Evolutionary conservation across 1,140 invertebrate genomes (phyloP).

Genomic region (Formica selysi): DNA sequence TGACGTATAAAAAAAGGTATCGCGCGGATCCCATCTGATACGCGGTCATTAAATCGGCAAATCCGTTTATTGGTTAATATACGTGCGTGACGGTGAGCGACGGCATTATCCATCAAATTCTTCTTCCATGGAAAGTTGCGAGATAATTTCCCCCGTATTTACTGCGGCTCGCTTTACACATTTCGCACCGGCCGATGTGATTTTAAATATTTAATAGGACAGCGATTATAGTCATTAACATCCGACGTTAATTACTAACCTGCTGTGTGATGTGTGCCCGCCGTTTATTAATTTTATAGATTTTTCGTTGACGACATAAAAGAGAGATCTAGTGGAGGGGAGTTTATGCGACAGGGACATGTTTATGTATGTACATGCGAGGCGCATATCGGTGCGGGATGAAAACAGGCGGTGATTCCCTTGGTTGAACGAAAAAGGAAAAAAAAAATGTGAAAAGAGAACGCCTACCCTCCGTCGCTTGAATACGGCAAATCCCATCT

Average conservation of each 20-base stretch:
- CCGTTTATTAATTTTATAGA: background rate
- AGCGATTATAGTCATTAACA: background rate
- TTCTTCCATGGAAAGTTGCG: background rate
- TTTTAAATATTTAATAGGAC: slow-evolving; percentile 20
- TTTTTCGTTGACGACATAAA: background rate
- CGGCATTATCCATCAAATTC: background rate
- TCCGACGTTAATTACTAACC: slow-evolving; percentile 7
- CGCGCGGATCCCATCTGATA: background rate
- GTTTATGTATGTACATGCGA: background rate
- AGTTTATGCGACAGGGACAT: background rate
- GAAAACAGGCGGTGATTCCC: slow-evolving; percentile 28
- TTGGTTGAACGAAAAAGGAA: background rate
- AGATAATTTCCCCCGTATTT: slow-evolving; percentile 14
- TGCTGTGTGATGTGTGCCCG: background rate
- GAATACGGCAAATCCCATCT: slow-evolving; percentile 55
- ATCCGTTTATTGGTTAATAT: slow-evolving; percentile 52
- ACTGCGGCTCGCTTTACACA: background rate
- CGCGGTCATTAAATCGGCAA: slow-evolving; percentile 28
- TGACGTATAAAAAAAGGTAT: slow-evolving; percentile 55
- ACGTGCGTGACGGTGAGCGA: background rate
- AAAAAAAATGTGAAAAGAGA: background rate
- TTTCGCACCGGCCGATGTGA: background rate
- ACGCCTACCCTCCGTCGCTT: background rate
- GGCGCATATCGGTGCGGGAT: background rate
- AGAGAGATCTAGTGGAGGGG: background rate